These are phyloP conservation scores for Heliconius hortense DNA, from an alignment of 2,888 invertebrate species.

Conservation along the genomic window DNA sequence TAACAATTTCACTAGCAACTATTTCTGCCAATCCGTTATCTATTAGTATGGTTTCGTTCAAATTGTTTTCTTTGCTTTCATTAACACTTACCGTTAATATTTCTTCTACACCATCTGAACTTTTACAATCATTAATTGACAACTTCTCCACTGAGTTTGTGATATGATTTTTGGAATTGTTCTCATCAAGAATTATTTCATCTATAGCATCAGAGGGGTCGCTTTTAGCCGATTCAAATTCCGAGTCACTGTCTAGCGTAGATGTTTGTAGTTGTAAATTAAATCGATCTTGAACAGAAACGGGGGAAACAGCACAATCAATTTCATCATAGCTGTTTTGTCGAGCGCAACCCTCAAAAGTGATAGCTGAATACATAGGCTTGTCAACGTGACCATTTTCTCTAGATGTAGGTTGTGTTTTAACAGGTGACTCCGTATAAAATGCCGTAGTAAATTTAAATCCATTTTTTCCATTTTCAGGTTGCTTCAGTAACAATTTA, in stretches of 20 bases:
- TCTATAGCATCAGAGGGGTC: constrained; percentile 68
- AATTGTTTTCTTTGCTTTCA: constrained; percentile 41
- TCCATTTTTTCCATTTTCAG: constrained; percentile 79
- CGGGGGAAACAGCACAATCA: constrained; percentile 56
- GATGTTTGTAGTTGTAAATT: constrained; percentile 53
- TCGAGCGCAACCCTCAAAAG: constrained; percentile 74
- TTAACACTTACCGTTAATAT: constrained; percentile 41
- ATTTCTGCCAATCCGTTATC: constrained; percentile 54
- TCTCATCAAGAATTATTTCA: constrained; percentile 57
- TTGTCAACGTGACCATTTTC: constrained; percentile 74
- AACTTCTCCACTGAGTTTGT: constrained; percentile 60
- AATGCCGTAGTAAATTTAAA: constrained; percentile 71
- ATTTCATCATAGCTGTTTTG: constrained; percentile 71
- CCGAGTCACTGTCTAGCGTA: constrained; percentile 71
- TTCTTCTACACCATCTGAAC: constrained; percentile 56
- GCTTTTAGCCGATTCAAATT: constrained; percentile 76
- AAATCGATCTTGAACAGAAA: constrained; percentile 50
- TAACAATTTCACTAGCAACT: constrained; percentile 62
- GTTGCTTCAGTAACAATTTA: constrained; percentile 64
- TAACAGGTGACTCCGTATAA: constrained; percentile 72
- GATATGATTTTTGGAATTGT: constrained; percentile 53
- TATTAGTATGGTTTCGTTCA: constrained; percentile 40
- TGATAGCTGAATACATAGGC: constrained; percentile 72
- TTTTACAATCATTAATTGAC: constrained; percentile 62
- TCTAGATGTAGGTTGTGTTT: constrained; percentile 67